Conservation (phyloP, 2,888 invertebrate species). For the Synergus umbraculus region DNA sequence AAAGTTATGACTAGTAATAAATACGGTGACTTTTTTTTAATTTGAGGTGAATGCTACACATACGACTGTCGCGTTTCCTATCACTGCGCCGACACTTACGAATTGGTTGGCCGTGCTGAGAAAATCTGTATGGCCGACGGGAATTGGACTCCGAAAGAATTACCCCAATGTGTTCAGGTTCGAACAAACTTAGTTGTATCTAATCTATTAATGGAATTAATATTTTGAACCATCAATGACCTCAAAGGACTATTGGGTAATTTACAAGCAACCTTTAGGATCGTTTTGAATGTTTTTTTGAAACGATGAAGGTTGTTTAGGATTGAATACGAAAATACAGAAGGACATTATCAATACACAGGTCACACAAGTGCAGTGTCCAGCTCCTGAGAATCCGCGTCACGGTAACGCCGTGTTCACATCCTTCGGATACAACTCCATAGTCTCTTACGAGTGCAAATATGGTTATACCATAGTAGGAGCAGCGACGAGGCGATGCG, state of each 20-base stretch:
- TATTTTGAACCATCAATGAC: too few relatives aligned
- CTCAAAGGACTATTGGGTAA: too few relatives aligned
- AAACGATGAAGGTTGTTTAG: background rate
- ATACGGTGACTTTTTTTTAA: constrained; percentile 40
- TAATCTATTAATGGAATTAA: too few relatives aligned
- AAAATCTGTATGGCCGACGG: constrained; percentile 94
- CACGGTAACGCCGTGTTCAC: constrained; percentile 96
- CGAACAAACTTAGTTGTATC: constrained; percentile 3
- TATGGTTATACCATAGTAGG: constrained; percentile 95
- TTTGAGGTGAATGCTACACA: constrained; percentile 89
- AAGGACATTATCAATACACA: constrained; percentile 55
- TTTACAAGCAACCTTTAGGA: too few relatives aligned
- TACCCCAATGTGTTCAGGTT: constrained; percentile 91
- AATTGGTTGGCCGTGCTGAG: constrained; percentile 92
- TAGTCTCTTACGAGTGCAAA: constrained; percentile 96
- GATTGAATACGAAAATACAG: background rate
- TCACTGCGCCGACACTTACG: constrained; percentile 95
- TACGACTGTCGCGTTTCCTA: constrained; percentile 95
- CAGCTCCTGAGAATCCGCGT: constrained; percentile 92
- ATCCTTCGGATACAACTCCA: constrained; percentile 95
- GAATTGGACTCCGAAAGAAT: constrained; percentile 92
- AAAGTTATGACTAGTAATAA: background rate
- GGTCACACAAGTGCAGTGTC: constrained; percentile 96
- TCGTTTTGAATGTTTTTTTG: too few relatives aligned
- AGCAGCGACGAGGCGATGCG: constrained; percentile 93